These are phyloP conservation scores for Homarus americanus DNA, from an alignment of 1,140 invertebrate genomes.

Conservation along the genomic window DNA sequence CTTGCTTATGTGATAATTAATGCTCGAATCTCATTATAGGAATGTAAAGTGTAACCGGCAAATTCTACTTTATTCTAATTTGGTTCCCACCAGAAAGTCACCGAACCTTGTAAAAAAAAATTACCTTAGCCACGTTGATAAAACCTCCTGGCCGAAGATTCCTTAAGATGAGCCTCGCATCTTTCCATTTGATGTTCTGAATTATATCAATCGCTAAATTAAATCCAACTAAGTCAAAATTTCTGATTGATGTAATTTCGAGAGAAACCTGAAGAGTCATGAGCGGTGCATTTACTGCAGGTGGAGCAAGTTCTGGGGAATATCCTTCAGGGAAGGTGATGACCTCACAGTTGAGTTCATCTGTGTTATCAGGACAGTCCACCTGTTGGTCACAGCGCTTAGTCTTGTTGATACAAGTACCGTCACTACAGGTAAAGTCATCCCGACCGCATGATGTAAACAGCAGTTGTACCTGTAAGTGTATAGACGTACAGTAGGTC, in stretches of 20 bases:
- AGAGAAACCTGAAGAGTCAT: slow-evolving; percentile 7
- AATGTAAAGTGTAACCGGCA: no score
- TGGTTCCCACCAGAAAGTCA: no score
- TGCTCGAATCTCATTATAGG: no score
- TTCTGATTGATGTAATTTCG: slow-evolving; percentile 41
- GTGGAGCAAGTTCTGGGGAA: slow-evolving; percentile 1
- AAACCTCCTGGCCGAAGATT: slow-evolving; percentile 24
- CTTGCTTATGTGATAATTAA: no score
- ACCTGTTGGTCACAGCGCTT: slow-evolving; percentile 2
- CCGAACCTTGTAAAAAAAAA: no score
- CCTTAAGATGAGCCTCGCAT: slow-evolving; percentile 1
- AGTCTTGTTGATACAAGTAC: background rate
- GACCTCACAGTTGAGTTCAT: slow-evolving; percentile 37
- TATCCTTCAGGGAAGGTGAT: slow-evolving; percentile 9
- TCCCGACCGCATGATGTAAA: background rate
- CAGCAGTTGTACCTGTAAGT: slow-evolving; percentile 6
- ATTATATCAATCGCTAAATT: slow-evolving; percentile 35
- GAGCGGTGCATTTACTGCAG: background rate
- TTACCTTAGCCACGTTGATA: slow-evolving; percentile 28
- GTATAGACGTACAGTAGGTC: no score
- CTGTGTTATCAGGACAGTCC: slow-evolving; percentile 51
- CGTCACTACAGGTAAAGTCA: slow-evolving; percentile 34
- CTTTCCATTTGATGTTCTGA: slow-evolving; percentile 32
- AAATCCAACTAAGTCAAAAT: slow-evolving; percentile 49
- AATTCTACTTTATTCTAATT: no score